These are phyloP conservation scores for Ooceraea biroi DNA, from an alignment of 1,140 invertebrate species.

Conservation along the genomic window DNA sequence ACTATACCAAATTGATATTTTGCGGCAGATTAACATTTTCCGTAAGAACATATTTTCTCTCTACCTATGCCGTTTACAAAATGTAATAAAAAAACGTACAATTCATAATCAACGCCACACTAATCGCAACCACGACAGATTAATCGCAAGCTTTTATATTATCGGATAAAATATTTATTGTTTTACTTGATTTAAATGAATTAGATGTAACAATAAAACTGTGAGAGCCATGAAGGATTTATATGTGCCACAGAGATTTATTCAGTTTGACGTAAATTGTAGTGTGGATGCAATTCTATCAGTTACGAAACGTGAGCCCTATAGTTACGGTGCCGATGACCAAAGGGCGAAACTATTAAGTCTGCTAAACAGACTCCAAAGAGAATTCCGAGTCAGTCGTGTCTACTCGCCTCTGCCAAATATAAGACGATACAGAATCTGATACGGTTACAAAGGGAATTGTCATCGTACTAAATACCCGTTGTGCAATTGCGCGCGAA, in stretches of 20 bases:
- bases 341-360: conserved; percentile 46
- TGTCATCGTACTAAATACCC: not conserved
- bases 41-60: not conserved
- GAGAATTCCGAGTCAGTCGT: conserved; percentile 32
- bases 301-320: not conserved
- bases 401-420: conserved; percentile 5
- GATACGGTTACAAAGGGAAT: conserved; percentile 34
- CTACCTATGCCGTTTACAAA: no score
- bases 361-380: conserved; percentile 32
- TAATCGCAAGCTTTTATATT: not conserved
- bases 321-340: conserved; percentile 10
- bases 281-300: not conserved
- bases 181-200: not conserved
- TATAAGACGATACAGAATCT: conserved; percentile 32
- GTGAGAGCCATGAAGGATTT: not conserved
- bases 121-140: not conserved
- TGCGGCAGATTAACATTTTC: not conserved
- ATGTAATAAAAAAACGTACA: no score
- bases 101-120: no score
- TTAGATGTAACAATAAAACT: not conserved
- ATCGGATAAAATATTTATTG: not conserved
- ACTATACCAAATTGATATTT: not conserved
- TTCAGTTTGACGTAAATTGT: not conserved
- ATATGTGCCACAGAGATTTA: not conserved
- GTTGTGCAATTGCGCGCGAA: not conserved